Evolutionary conservation across 2,888 invertebrate species (phyloP).

Genomic region (Melolontha melolontha): DNA sequence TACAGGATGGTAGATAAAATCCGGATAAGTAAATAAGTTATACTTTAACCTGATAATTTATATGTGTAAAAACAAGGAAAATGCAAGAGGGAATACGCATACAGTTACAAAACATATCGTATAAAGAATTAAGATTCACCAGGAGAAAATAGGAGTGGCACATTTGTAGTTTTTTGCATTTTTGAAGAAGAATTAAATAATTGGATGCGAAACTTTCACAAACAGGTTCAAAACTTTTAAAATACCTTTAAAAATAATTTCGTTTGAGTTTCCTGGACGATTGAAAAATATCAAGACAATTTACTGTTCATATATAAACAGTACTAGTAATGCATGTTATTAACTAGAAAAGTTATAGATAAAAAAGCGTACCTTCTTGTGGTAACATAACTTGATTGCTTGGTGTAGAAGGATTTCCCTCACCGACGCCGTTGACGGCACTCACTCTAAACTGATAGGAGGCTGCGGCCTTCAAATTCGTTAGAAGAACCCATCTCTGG

Average conservation of each 20-base stretch:
- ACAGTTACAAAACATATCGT: too few relatives aligned
- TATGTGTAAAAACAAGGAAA: too few relatives aligned
- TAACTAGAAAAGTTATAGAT: slow-evolving; percentile 11
- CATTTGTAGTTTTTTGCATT: too few relatives aligned
- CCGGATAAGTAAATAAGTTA: too few relatives aligned
- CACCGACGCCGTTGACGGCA: slow-evolving; percentile 95
- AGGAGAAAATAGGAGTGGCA: too few relatives aligned
- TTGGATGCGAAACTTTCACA: too few relatives aligned
- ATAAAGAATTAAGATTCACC: too few relatives aligned
- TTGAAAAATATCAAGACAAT: slow-evolving; percentile 60
- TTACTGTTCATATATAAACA: slow-evolving; percentile 52
- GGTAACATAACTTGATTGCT: slow-evolving; percentile 92
- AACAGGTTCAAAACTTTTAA: background rate
- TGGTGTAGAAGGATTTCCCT: slow-evolving; percentile 91
- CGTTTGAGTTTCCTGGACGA: slow-evolving; percentile 63
- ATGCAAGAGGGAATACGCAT: too few relatives aligned
- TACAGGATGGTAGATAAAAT: too few relatives aligned
- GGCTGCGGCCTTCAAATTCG: slow-evolving; percentile 91
- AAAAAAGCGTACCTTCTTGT: slow-evolving; percentile 85
- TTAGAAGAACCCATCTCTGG: slow-evolving; percentile 83
- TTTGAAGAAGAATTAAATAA: too few relatives aligned
- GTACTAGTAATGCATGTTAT: slow-evolving; percentile 13
- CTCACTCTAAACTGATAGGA: slow-evolving; percentile 97
- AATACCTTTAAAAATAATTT: slow-evolving; percentile 56
- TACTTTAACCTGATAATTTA: too few relatives aligned